phyloP scores from a whole-genome alignment of 2,888 invertebrate species.

The Melieria omissa region DNA sequence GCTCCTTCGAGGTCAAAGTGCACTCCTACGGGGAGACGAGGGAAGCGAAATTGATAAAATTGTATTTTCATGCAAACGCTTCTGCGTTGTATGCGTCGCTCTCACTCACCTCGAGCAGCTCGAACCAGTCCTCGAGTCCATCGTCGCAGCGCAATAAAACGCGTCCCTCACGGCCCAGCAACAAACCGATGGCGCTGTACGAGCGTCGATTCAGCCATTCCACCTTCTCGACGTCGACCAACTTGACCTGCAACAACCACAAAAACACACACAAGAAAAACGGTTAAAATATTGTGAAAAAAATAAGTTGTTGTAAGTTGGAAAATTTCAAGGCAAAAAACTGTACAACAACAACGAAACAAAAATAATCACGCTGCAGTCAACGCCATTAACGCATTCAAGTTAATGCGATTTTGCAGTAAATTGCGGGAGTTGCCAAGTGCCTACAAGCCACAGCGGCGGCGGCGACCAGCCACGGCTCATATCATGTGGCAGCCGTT shows the following conservation, averaged over 20 bases:
- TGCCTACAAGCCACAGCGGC: too few relatives aligned
- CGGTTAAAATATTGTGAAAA: neutral
- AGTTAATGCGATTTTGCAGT: neutral
- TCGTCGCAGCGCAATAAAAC: slow-evolving; percentile 67
- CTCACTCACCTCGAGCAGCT: slow-evolving; percentile 70
- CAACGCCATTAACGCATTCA: slow-evolving; percentile 3
- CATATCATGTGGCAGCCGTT: too few relatives aligned
- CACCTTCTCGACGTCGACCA: slow-evolving; percentile 74
- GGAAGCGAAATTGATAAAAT: neutral
- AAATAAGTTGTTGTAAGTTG: too few relatives aligned
- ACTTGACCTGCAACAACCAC: slow-evolving; percentile 67
- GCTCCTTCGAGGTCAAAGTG: slow-evolving; percentile 73
- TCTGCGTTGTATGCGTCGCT: neutral
- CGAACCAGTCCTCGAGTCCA: slow-evolving; percentile 75
- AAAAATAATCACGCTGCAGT: too few relatives aligned
- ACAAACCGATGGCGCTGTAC: slow-evolving; percentile 72
- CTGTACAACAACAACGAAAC: too few relatives aligned
- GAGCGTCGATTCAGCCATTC: slow-evolving; percentile 76
- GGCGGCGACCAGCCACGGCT: too few relatives aligned
- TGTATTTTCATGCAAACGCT: neutral
- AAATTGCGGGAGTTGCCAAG: neutral
- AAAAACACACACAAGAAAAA: neutral
- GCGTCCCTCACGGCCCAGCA: slow-evolving; percentile 69
- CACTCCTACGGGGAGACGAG: slow-evolving; percentile 68
- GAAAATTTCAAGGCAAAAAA: too few relatives aligned